Base-by-base conservation (phyloP, 2,888 invertebrate species). In the Spisula subtruncata region DNA sequence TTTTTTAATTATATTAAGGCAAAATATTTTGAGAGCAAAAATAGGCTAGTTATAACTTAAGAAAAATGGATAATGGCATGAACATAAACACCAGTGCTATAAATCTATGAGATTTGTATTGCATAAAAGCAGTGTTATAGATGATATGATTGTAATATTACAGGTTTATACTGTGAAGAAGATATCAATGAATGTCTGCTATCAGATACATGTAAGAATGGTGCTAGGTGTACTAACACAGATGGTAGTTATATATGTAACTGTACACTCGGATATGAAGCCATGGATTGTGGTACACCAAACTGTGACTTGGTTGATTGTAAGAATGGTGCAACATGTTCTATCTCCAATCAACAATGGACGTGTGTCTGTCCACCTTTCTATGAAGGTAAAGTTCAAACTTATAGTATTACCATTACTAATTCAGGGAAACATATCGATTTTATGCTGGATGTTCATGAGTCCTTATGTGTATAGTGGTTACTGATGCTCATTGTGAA, bases 141-240 rank as follows among this genome's bases (percentile, higher is more conserved):
- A 41, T 41, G 41, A 5, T 41, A 41, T 41, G 41, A n/a, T n/a
- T n/a, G n/a, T n/a, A n/a, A n/a, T 54, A 41, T 83, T 90, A 25
- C 91, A 93, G 93, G 93, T 2, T 79, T 82, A 16, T 86, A 92
- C 80, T 94, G 94, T 91, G 90, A 93, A 20, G 71, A 83, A 32
- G 93, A 93, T 35, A 89, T 93, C 12, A 86, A 94, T 81, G 93
- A 94, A 85, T 93, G 93, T 90, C 32, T 4, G 66, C 32, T 1
- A 18, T 51, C 18, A 32, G 80, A 96, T 92, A 97, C 97, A 18
- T 97, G 97, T 92, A 93, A 96, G 85, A 97, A 97, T 93, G 97
- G 96, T 12, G 97, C 97, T 1, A 97, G 95, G 1, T 98, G 98
- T 54, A 94, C 97, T 14, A 97, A 97, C 95, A 95, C 95, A 35